Base-by-base conservation (phyloP, 64 coral and sea anemone genomes). In the Hydrozoanthus tunicans region DNA sequence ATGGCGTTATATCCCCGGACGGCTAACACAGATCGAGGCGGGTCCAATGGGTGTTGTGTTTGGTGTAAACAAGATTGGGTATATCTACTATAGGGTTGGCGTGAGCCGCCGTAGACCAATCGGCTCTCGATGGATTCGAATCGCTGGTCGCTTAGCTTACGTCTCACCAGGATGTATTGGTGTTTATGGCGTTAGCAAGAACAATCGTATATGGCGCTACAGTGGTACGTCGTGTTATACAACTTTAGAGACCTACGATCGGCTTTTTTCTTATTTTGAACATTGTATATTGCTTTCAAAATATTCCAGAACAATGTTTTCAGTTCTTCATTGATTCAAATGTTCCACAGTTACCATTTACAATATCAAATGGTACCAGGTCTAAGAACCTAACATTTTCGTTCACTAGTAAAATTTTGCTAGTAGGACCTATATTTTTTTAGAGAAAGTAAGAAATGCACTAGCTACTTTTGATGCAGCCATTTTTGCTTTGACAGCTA, bases 111-210 rank as follows among this genome's bases (percentile, higher is more conserved):
- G 78, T 57, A 7, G 15, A 12, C 78, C 78, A 61, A 27, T 10
- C 11, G 78, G 78, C 17, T 25, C 78, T 62, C 56, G 78, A 4
- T 80, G 78, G 78, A 32, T 80, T 20, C 56, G 25, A 9, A 61
- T 80, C 5, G 56, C 6, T 8, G 78, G 78, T 61, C 58, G 78
- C 60, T 32, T 80, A 55, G 58, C 56, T 8, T 59, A 54, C 20
- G 58, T 80, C 1, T 80, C 78, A 25, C 56, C 57, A 5, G 78
- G 78, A 59, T 80, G 78, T 80, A 52, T n/a, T 27, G 78, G 78
- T 27, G 78, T 80, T n/a, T 80, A 25, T 80, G 78, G 78, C 9
- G 78, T 80, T 26, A 80, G 78, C 56, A 61, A 6, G 20, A 60
- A 80, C 60, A 4, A 58, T 20, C 51, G 24, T 10, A 80, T 80